Evolutionary conservation across 1,140 invertebrate genomes (phyloP).

Genomic region (Apis laboriosa): DNA sequence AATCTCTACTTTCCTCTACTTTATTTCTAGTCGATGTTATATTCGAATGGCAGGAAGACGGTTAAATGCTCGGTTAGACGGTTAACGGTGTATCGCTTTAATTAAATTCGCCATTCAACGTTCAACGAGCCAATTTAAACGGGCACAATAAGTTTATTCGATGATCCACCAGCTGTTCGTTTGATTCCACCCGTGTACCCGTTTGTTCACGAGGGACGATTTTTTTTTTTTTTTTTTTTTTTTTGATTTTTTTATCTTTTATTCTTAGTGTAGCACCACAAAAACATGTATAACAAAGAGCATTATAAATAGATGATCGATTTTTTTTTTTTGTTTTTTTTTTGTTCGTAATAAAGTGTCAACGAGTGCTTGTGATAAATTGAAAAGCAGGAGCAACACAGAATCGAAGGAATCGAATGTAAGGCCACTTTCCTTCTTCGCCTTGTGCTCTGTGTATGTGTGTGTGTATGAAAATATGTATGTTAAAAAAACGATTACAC

Average conservation of each 20-base stretch:
- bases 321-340: no score
- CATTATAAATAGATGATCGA: constrained; percentile 32
- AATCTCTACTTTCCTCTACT: no score
- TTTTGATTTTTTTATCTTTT: background rate
- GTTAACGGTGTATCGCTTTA: constrained; percentile 44
- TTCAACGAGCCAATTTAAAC: constrained; percentile 48
- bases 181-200: background rate
- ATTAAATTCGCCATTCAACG: constrained; percentile 51
- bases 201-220: background rate
- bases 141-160: constrained; percentile 39
- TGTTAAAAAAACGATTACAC: background rate
- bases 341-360: background rate
- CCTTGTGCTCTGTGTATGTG: background rate
- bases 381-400: background rate
- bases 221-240: background rate
- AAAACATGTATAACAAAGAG: constrained; percentile 44
- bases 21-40: background rate
- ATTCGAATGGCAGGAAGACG: background rate
- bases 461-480: no score
- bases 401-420: constrained; percentile 22
- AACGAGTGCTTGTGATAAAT: background rate
- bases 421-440: constrained; percentile 17
- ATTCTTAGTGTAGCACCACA: constrained; percentile 38
- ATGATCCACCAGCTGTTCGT: constrained; percentile 1
- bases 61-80: background rate